phyloP scores from a whole-genome alignment of 2,113 vertebrate genomes.

The Stomatorhinus ivindoensis region DNA sequence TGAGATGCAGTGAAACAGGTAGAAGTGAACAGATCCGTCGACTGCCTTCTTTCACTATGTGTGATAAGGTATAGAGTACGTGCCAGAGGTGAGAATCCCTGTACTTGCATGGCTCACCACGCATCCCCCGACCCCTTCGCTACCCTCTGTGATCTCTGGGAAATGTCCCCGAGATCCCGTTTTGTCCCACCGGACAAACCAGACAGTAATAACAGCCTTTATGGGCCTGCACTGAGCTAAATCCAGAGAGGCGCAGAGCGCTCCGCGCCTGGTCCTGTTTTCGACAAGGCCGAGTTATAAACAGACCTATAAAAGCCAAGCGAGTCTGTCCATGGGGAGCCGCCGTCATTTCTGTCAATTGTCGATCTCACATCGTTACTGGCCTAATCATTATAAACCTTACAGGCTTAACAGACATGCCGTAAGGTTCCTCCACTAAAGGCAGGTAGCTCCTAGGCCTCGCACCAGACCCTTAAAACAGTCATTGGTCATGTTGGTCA shows the following conservation, averaged over 20 bases:
- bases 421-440: neutral
- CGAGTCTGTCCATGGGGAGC: neutral
- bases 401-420: neutral
- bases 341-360: neutral
- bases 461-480: neutral
- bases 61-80: too few relatives aligned
- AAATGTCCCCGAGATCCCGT: neutral
- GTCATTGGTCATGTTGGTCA: neutral
- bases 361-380: neutral
- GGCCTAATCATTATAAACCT: neutral
- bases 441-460: neutral
- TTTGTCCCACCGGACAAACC: neutral
- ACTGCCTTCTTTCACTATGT: too few relatives aligned
- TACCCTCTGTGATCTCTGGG: neutral
- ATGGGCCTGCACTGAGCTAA: neutral
- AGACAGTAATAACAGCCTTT: neutral
- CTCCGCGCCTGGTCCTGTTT: neutral
- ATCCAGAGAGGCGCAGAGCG: neutral
- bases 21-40: neutral
- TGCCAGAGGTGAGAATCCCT: neutral
- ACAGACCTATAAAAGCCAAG: neutral
- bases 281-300: neutral
- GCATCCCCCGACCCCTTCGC: too few relatives aligned
- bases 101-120: neutral
- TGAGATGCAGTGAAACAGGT: neutral